Evolutionary conservation across 2,888 invertebrate genomes (phyloP).

Genomic region (Zygothrica quintamaculata): DNA sequence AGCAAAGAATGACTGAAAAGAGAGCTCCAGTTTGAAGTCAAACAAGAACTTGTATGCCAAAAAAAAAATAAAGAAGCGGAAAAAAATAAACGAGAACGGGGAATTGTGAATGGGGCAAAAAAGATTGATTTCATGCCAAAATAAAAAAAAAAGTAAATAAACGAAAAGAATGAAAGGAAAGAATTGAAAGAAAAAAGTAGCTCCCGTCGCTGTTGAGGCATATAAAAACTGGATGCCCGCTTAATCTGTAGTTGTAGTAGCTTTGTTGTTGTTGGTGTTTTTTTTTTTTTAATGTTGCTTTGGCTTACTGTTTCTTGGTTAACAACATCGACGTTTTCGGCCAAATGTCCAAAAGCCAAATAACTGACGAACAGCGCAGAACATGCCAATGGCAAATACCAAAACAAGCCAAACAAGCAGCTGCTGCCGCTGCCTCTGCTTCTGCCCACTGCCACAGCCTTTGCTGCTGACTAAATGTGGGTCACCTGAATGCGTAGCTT

Average conservation of each 20-base stretch:
- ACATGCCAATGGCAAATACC: slow-evolving; percentile 48
- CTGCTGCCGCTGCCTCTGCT: slow-evolving; percentile 17
- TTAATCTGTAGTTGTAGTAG: slow-evolving; percentile 31
- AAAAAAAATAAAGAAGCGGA: slow-evolving; percentile 5
- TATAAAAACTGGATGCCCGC: slow-evolving; percentile 30
- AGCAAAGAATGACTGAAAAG: not conserved
- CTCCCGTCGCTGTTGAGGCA: slow-evolving; percentile 25
- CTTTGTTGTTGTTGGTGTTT: slow-evolving; percentile 25
- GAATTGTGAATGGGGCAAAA: slow-evolving; percentile 41
- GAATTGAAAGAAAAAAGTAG: too few species aligned
- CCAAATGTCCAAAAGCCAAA: slow-evolving; percentile 43
- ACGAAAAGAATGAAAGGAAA: slow-evolving; percentile 32
- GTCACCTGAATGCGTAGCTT: slow-evolving; percentile 76
- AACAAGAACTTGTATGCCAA: not conserved
- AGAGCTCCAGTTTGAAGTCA: too few species aligned
- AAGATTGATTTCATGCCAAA: slow-evolving; percentile 70
- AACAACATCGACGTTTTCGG: slow-evolving; percentile 49
- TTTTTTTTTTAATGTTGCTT: slow-evolving; percentile 15
- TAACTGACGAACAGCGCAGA: slow-evolving; percentile 36
- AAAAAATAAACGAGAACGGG: not conserved
- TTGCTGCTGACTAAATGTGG: slow-evolving; percentile 55
- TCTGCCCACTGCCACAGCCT: too few species aligned
- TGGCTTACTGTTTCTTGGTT: slow-evolving; percentile 25
- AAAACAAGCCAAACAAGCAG: slow-evolving; percentile 52
- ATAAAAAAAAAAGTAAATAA: slow-evolving; percentile 1